Conservation (phyloP, 2,113 vertebrate species). For the Callopanchax toddi region DNA sequence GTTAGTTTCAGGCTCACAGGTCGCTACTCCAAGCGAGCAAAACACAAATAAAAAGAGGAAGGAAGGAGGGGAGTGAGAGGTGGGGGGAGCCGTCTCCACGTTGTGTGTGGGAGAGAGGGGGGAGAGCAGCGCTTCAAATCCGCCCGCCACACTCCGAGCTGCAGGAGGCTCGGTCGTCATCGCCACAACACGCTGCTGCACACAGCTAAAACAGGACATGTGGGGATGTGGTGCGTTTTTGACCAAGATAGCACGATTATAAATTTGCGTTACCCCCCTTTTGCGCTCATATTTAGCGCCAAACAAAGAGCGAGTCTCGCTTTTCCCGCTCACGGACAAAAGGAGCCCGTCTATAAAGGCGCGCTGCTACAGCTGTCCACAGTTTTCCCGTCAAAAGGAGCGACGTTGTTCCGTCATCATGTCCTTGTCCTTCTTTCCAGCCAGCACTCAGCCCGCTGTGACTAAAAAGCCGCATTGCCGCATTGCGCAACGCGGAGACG, state of each 20-base stretch:
- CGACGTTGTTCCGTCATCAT: conserved; percentile 10
- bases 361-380: neutral
- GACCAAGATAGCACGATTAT: neutral
- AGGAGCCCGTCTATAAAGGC: neutral
- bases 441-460: conserved; percentile 52
- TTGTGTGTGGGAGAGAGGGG: conserved; percentile 61
- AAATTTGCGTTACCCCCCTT: neutral
- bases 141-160: conserved; percentile 68
- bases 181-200: conserved; percentile 39
- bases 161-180: conserved; percentile 67
- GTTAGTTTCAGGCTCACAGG: conserved; percentile 61
- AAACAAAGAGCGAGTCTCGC: conserved; percentile 42
- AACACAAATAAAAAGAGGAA: conserved; percentile 67
- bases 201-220: conserved; percentile 20
- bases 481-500: conserved; percentile 76
- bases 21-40: conserved; percentile 69
- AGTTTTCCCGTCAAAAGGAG: conserved; percentile 25
- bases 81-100: conserved; percentile 42
- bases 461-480: conserved; percentile 73
- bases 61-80: conserved; percentile 23
- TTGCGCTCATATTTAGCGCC: neutral
- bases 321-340: neutral
- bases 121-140: conserved; percentile 69
- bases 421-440: conserved; percentile 62
- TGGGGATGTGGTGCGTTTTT: conserved; percentile 3